These are phyloP conservation scores for Leptopilina syphax DNA, from an alignment of 2,888 invertebrate species.

Conservation along the genomic window DNA sequence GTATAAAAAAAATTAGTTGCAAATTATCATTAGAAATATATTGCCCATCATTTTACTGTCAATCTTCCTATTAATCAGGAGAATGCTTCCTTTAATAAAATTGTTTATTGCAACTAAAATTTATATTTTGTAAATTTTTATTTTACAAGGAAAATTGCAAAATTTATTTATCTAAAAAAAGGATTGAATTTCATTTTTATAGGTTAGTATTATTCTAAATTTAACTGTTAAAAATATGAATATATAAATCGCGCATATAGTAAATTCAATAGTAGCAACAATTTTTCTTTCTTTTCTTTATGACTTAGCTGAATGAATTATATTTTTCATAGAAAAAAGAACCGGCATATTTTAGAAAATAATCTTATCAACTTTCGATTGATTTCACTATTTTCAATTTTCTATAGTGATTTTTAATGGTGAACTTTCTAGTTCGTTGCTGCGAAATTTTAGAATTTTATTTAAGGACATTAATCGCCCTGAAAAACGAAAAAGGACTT, in stretches of 20 bases:
- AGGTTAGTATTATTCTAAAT: no score
- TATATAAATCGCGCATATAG: no score
- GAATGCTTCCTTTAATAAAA: slow-evolving; percentile 11
- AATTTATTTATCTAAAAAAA: no score
- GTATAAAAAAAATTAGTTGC: no score
- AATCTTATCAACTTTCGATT: slow-evolving; percentile 30
- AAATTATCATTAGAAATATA: slow-evolving; percentile 6
- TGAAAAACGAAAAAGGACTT: slow-evolving; percentile 9
- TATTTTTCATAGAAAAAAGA: neutral
- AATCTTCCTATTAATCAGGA: neutral
- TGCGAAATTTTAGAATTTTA: neutral
- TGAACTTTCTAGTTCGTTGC: slow-evolving; percentile 27
- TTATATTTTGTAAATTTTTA: neutral
- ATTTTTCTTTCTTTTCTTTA: no score
- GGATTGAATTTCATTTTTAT: no score
- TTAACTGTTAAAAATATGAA: no score
- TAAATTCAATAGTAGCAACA: no score
- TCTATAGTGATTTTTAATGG: neutral
- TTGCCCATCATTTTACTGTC: neutral
- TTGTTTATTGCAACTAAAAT: neutral
- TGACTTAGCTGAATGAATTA: neutral
- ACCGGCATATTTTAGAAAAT: slow-evolving; percentile 5
- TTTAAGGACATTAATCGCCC: slow-evolving; percentile 7
- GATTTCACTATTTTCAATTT: slow-evolving; percentile 6
- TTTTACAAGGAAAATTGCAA: neutral